Base-by-base conservation (phyloP, 1,140 invertebrate species). In the Saccostrea glomerata region DNA sequence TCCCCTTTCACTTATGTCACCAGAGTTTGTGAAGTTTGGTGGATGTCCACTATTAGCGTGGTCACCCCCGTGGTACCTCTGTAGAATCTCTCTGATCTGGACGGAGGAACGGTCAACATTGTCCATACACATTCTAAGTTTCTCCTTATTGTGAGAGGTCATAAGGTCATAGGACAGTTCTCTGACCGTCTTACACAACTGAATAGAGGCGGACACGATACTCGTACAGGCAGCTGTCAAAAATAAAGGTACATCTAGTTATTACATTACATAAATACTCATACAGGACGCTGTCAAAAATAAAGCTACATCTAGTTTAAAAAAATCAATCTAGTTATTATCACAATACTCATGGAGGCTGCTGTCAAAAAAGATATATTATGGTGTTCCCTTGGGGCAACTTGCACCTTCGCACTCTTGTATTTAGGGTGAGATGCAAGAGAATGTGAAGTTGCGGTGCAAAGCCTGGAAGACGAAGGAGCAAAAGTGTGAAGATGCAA, bases 161-260 rank as follows among this genome's bases (percentile, higher is more conserved):
- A 87, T 91, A 9, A 90, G 86, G 86, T 93, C 91, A 63, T 92
- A 93, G 17, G 91, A 92, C 1, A 93, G 89, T 77, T 92, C 91
- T 54, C 92, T 90, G 7, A 94, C 90, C 7, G 92, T 91, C 77
- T 90, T 89, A 86, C 91, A 92, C 23, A 93, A 90, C 89, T 94
- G 93, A 12, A 94, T 91, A 77, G 89, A 92, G 36, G 92, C 89
- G 2, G 93, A 94, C 12, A 93, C 91, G 54, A 94, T 91, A 86
- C 91, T 94, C 90, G 93, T 90, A 90, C 89, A 93, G 23, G 93
- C 89, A 13, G 92, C 93, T 94, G 89, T 3, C 90, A 91, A 56
- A 90, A 47, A 88, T 63, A 88, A 63, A 63, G 20, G 58, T 17
- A 60, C 3, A 60, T 60, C 58, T 60, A 17, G 15, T 15, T 23